These are phyloP conservation scores for Callorhinus ursinus DNA, from an alignment of 2,113 vertebrate genomes.

Conservation along the genomic window DNA sequence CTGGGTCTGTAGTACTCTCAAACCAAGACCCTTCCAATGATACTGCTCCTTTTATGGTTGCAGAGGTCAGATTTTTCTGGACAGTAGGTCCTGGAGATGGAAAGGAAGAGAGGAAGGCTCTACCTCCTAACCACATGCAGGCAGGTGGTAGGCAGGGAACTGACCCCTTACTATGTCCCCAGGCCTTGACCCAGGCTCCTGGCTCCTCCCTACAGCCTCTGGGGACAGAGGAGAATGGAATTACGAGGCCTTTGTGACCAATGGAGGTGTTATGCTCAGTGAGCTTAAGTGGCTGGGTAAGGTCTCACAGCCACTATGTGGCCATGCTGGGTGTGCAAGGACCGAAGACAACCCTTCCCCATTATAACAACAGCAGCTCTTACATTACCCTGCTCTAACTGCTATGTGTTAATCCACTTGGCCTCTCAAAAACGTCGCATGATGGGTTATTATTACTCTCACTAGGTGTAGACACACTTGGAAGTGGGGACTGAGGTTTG, in stretches of 20 bases:
- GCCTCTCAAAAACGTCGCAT: background rate
- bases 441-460: background rate
- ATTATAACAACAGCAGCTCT: background rate
- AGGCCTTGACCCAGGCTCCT: background rate
- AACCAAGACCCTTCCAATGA: background rate
- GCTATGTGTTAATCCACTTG: rapidly evolving
- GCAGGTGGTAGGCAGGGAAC: background rate
- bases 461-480: no score
- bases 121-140: background rate
- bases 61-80: background rate
- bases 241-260: background rate
- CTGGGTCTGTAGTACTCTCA: background rate
- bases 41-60: background rate
- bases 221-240: background rate
- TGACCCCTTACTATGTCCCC: no score
- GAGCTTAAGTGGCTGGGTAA: background rate
- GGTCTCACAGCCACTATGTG: background rate
- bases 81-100: background rate
- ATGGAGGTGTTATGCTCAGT: background rate
- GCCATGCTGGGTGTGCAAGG: background rate
- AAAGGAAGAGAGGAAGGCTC: background rate
- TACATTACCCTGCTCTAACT: background rate
- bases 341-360: background rate
- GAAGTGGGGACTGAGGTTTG: background rate
- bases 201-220: background rate